Evolutionary conservation across 2,888 invertebrate species (phyloP), one percentile per base, ranked within the genome.

Genomic region (Conchocele bisecta): DNA sequence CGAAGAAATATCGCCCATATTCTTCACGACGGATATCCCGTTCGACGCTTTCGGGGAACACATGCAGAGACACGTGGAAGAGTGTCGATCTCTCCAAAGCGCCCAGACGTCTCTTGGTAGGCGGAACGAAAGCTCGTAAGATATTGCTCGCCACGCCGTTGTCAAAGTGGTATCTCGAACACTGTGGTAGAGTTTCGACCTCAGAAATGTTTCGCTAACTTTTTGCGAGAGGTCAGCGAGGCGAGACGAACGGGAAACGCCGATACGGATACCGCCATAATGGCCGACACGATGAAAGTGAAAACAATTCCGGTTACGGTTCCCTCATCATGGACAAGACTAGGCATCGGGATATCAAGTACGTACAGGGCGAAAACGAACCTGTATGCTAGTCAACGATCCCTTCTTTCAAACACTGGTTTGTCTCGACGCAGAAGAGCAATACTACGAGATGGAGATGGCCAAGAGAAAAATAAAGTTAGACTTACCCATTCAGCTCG

Each of bases 241-340:
- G 46, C 46, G 13, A 24, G 46, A 22, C 51, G 72, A 17, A 26
- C 44, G 22, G 61, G 72, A 17, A 67, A 72, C 24, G 15, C 7
- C 1, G 29, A 67, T 24, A 57, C 61, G 9, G 39, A 61, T 24
- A 66, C 57, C 0, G 58, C 57, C 53, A 66, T 66, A 22, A 72
- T 66, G 15, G 58, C 61, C 28, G 72, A 66, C 22, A 67, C 66
- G 11, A 67, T 58, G 44, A 72, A 66, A 37, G 61, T 66, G 1
- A 72, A 61, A 58, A 61, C 2, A 60, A 59, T 29, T 71, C 65
- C 13, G 51, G 60, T 0, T 83, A 79, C 20, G 78, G 81, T 3
- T 69, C 69, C 6, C 59, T 72, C 20, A 69, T 83, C 31, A 76
- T 76, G 71, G 73, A 81, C 39, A 60, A 74, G 17, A 63, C 66